Evolutionary conservation across 2,888 invertebrate genomes (phyloP), one percentile per base, ranked within the genome.

Genomic region (Agrochola circellaris): DNA sequence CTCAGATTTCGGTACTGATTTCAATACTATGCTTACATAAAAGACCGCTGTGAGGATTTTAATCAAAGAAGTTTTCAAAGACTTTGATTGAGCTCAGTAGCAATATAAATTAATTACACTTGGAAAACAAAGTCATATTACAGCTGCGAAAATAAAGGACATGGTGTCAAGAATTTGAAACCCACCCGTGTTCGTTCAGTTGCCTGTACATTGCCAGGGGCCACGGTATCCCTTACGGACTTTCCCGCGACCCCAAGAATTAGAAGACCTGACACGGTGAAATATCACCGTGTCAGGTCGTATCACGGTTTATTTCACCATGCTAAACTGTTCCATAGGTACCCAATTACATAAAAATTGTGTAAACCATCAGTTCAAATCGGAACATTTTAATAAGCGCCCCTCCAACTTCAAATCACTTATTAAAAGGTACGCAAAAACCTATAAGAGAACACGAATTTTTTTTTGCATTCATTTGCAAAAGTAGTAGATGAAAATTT

Each of bases 381-480:
- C 7, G 75, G 45, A 77, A 74, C 42, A 82, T 79, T 84, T 79
- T 71, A 79, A 75, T 84, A 67, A 78, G 45, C 30, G 26, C 67
- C 45, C 34, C 51, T 60, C 61, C 70, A 61, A 73, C 60, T 60
- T 66, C 71, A 61, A 85, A 82, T 74, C 61, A 38, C 23, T 79
- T 79, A 74, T 73, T 73, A 82, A 73, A 82, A 84, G 72, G 74
- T 60, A 81, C 71, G 62, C 70, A 75, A 84, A 82, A 71, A 60
- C 48, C 56, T 56, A 13, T 61, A 85, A 70, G 58, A 73, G 73
- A 78, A 64, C 66, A 62, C 58, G 66, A 81, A 79, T 83, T 79
- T 67, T 75, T 83, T 81, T 81, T 73, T 74, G 72, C 66, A 83
- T 81, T 87, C 77, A 76, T 77, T 84, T 70, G 78, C 68, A 66